Base-by-base conservation (phyloP, 2,888 invertebrate species). In the Atrina japonica region DNA sequence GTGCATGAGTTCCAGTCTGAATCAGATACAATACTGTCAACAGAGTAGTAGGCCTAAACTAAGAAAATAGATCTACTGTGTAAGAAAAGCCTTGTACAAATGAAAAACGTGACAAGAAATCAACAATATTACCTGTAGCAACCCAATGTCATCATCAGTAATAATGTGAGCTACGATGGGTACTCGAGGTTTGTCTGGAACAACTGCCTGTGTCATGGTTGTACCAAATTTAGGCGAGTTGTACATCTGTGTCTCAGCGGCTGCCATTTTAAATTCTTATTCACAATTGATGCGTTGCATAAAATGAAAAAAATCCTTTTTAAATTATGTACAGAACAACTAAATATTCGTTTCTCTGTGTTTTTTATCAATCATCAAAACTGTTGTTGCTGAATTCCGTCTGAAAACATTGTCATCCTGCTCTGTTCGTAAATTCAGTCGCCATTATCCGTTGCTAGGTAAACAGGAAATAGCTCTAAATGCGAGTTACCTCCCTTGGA, bases 91-190 rank as follows among this genome's bases (percentile, higher is more conserved):
- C n/a, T n/a, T n/a, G n/a, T n/a, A n/a, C n/a, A n/a, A n/a, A n/a
- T n/a, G n/a, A n/a, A n/a, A n/a, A n/a, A n/a, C n/a, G n/a, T n/a
- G n/a, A n/a, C n/a, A n/a, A n/a, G n/a, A n/a, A n/a, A n/a, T n/a
- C n/a, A n/a, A n/a, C n/a, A n/a, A n/a, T n/a, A 50, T 73, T 75
- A 88, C 89, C 86, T 88, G 83, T 16, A 86, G 65, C 14, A 86
- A 74, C 0, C 87, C 89, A 41, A 88, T 75, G 61, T 89, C 89
- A 69, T 89, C 89, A 76, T 90, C 89, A 35, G 88, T 88, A 40
- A 90, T 86, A n/a, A 87, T 81, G 73, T 89, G 88, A 16, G 86
- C 73, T 7, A 90, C 88, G 55, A 90, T 69, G 11, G 90, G 90
- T 21, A 88, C 83, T 7, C 75, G 74, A 14, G 75, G 70, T 58